These are phyloP conservation scores for Caenorhabditis parvicauda DNA, from an alignment of 2,888 invertebrate species.

Conservation along the genomic window DNA sequence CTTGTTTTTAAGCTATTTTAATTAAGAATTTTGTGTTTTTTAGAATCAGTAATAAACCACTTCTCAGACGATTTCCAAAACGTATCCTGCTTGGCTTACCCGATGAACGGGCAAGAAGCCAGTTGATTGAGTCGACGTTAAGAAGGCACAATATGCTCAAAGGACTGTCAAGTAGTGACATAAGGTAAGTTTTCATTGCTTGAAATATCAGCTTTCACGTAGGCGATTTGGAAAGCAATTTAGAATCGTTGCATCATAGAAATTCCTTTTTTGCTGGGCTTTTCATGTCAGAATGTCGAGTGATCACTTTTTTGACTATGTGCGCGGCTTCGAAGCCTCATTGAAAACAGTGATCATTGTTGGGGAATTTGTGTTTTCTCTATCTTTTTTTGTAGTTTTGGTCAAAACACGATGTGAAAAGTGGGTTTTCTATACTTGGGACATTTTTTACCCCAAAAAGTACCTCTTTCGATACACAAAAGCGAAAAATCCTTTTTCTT, in stretches of 20 bases:
- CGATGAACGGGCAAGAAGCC: slow-evolving; percentile 74
- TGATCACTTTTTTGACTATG: too few relatives aligned
- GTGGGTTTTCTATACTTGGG: too few relatives aligned
- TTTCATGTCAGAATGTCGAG: too few relatives aligned
- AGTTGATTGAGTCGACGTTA: slow-evolving; percentile 50
- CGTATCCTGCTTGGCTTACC: slow-evolving; percentile 93
- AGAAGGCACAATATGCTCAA: slow-evolving; percentile 34
- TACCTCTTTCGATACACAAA: too few relatives aligned
- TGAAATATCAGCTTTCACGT: slow-evolving; percentile 1
- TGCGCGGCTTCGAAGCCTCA: too few relatives aligned
- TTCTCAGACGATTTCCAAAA: slow-evolving; percentile 84
- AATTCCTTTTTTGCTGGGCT: not conserved
- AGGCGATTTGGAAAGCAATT: not conserved
- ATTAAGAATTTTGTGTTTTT: not conserved
- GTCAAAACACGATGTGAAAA: too few relatives aligned
- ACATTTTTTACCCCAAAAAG: too few relatives aligned
- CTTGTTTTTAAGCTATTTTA: too few relatives aligned
- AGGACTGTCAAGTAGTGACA: slow-evolving; percentile 30
- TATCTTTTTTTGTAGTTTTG: too few relatives aligned
- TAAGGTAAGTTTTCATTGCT: slow-evolving; percentile 23
- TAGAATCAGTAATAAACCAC: not conserved
- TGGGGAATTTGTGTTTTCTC: too few relatives aligned
- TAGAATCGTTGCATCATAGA: not conserved
- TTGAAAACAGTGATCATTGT: too few relatives aligned
- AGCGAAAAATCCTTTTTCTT: too few relatives aligned